phyloP scores from a whole-genome alignment of 1,140 invertebrate genomes.

The Drosophila dunni region DNA sequence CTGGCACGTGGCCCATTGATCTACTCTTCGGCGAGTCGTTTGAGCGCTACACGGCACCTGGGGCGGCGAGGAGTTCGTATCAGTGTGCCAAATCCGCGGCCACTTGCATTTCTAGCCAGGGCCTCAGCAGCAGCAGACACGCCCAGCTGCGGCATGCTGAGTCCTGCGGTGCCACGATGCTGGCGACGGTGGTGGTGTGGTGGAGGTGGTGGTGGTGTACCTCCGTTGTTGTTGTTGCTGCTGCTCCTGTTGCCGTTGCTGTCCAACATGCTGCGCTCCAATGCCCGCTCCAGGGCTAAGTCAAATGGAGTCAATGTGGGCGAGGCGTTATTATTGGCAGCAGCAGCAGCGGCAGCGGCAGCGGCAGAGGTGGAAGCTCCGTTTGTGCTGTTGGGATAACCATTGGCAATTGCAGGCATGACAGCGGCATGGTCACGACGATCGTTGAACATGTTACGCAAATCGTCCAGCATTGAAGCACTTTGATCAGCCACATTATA shows the following conservation, averaged over 20 bases:
- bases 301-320: conserved; percentile 1
- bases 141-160: neutral
- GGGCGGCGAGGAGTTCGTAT: neutral
- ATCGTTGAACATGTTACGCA: conserved; percentile 13
- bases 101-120: neutral
- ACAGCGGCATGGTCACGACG: neutral
- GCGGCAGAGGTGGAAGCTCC: neutral
- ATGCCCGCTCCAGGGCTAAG: conserved; percentile 34
- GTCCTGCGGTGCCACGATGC: neutral
- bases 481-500: neutral
- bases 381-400: too few species aligned
- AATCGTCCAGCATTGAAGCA: neutral
- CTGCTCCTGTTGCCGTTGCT: neutral
- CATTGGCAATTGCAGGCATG: too few species aligned
- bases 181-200: neutral
- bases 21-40: neutral
- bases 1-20: neutral
- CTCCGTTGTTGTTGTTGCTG: too few species aligned
- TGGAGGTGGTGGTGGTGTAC: neutral
- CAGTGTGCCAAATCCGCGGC: neutral
- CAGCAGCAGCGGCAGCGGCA: neutral
- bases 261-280: conserved; percentile 48
- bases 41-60: neutral
- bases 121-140: neutral
- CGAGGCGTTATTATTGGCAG: neutral